Base-by-base conservation (phyloP, 1,140 invertebrate species). In the Platyscapa corneri region DNA sequence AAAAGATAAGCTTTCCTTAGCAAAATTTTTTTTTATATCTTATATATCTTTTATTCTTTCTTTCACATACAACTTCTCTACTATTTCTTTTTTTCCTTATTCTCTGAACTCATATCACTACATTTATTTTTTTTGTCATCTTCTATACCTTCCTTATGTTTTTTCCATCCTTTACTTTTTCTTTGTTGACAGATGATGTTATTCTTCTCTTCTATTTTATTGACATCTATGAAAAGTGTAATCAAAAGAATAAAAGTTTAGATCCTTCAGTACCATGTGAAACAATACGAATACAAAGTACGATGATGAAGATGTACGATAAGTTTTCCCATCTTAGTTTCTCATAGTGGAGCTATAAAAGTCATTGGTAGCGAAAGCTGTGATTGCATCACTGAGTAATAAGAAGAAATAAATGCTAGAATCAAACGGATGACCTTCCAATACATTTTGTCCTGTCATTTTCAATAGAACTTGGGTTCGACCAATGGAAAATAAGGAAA, bases 321-420 rank as follows among this genome's bases (percentile, higher is more conserved):
- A 76, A 83, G 32, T 60, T 67, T 42, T 76, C 76, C 53, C 53
- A 18, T 77, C 37, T 34, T 83, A 0, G n/a, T 16, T 18, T 60
- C 6, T 27, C 6, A 3, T 7, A 30, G 32, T 3, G 39, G 16
- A 37, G 65, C 42, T 32, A 84, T 79, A 72, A 84, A 70, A 84
- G 64, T 72, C 75, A 32, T 7, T 20, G 10, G 39, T 39, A 32
- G n/a, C 14, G n/a, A 76, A n/a, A 49, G 20, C 1, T 30, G 82
- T 78, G 60, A 84, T 84, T 77, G 56, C 60, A 37, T 77, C 53
- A 32, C 20, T 14, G 3, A 49, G 65, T 72, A 79, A 84, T 84
- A 84, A 72, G 79, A 79, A 84, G 76, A 72, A 72, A 56, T 56
- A 84, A 84, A 84, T 84, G 32, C 46, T n/a, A 10, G 7, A 56